These are phyloP conservation scores for Poecilus cupreus DNA, from an alignment of 2,888 invertebrate species.

Conservation along the genomic window DNA sequence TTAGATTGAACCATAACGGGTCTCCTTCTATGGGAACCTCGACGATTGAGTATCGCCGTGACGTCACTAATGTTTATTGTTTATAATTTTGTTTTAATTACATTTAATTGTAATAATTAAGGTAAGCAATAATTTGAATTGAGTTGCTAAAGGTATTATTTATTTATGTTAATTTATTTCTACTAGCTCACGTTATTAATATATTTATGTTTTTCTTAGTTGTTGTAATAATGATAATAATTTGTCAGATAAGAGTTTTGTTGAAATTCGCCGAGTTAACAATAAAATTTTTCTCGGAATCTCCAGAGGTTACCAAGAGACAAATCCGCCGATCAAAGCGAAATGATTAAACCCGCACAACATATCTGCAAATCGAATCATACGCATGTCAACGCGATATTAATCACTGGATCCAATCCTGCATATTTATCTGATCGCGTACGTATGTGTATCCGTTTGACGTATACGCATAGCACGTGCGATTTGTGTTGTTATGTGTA, in stretches of 20 bases:
- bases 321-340: background rate
- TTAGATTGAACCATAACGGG: conserved; percentile 18
- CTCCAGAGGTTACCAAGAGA: background rate
- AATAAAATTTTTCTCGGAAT: background rate
- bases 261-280: too few relatives aligned
- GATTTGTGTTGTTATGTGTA: conserved; percentile 14
- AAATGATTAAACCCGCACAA: conserved; percentile 5
- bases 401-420: conserved; percentile 13
- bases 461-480: background rate
- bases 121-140: background rate
- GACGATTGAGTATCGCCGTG: background rate
- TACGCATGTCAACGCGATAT: conserved; percentile 43
- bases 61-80: conserved; percentile 20
- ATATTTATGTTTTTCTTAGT: background rate
- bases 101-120: background rate
- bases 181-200: too few relatives aligned
- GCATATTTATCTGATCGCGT: conserved; percentile 17
- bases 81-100: conserved; percentile 23
- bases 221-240: background rate
- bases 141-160: background rate
- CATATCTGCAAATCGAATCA: conserved; percentile 40
- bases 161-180: conserved; percentile 1
- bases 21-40: background rate
- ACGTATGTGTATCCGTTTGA: background rate
- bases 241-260: too few relatives aligned